phyloP scores from a whole-genome alignment of 2,888 invertebrate species.

The Lepidochrysops patricia region DNA sequence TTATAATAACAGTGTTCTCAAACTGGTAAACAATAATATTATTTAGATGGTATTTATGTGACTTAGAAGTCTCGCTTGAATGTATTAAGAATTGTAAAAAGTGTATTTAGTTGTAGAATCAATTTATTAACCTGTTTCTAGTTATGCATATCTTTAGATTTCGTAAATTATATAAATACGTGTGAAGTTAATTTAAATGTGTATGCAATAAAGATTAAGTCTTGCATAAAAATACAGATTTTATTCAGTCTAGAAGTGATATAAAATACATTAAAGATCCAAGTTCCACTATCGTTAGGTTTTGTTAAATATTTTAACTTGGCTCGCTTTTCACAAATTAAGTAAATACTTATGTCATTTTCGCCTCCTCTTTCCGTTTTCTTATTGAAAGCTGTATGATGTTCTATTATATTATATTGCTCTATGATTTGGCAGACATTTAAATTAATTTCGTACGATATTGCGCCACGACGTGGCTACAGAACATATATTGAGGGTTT shows the following conservation, averaged over 20 bases:
- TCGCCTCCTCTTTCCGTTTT: too few relatives aligned
- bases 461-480: background rate
- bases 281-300: too few relatives aligned
- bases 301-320: too few relatives aligned
- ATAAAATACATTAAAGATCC: too few relatives aligned
- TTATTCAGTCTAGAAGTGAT: too few relatives aligned
- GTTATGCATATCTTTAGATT: slow-evolving; percentile 71
- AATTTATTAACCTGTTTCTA: slow-evolving; percentile 68
- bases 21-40: slow-evolving; percentile 35
- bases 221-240: background rate
- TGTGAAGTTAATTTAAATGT: background rate
- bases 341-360: too few relatives aligned
- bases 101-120: slow-evolving; percentile 70
- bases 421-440: background rate
- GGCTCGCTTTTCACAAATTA: too few relatives aligned
- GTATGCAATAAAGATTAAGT: background rate
- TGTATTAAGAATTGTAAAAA: slow-evolving; percentile 68
- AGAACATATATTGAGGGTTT: slow-evolving; percentile 3
- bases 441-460: background rate
- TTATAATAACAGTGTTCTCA: slow-evolving; percentile 26
- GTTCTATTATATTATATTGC: too few relatives aligned
- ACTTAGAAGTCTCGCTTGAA: slow-evolving; percentile 63
- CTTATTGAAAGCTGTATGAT: too few relatives aligned
- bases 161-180: slow-evolving; percentile 39
- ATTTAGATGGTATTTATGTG: slow-evolving; percentile 53